A percentile compares a stretch with the other conserved stretches of the same genome.
Conservation (phyloP, 2,888 invertebrate species). For the Stenolophus ochropezus region DNA sequence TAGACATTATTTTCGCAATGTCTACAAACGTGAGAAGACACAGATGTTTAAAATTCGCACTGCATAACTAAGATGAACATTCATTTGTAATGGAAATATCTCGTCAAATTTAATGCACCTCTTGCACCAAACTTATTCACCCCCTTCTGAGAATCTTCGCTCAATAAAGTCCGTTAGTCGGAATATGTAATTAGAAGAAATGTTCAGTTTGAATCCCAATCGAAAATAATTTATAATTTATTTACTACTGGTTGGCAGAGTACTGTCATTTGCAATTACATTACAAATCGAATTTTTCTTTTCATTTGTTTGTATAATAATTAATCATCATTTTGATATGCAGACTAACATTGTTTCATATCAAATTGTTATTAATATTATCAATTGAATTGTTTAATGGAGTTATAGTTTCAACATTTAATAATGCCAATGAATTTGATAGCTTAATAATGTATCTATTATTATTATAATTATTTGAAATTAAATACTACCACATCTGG, state of each 20-base stretch:
- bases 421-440: too few species aligned
- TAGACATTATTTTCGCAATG: too few species aligned
- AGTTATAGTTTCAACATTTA: too few species aligned
- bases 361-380: too few species aligned
- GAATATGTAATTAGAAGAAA: constrained; percentile 33
- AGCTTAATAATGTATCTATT: too few species aligned
- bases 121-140: constrained; percentile 26
- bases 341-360: too few species aligned
- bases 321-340: too few species aligned
- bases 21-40: constrained; percentile 10
- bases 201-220: constrained; percentile 22
- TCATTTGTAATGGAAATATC: constrained; percentile 47
- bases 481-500: too few species aligned
- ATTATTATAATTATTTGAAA: too few species aligned
- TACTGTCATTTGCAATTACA: not conserved
- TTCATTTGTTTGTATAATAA: too few species aligned
- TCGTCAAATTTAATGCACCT: constrained; percentile 47
- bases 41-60: constrained; percentile 26
- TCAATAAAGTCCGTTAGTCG: constrained; percentile 20
- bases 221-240: constrained; percentile 21
- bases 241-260: not conserved
- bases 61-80: constrained; percentile 32
- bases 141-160: constrained; percentile 25
- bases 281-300: not conserved
- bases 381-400: too few species aligned